Percentiles rank a stretch among this genome's conserved stretches.
Conservation (phyloP, 2,797 vertebrate species). For the Trematomus bernacchii region DNA sequence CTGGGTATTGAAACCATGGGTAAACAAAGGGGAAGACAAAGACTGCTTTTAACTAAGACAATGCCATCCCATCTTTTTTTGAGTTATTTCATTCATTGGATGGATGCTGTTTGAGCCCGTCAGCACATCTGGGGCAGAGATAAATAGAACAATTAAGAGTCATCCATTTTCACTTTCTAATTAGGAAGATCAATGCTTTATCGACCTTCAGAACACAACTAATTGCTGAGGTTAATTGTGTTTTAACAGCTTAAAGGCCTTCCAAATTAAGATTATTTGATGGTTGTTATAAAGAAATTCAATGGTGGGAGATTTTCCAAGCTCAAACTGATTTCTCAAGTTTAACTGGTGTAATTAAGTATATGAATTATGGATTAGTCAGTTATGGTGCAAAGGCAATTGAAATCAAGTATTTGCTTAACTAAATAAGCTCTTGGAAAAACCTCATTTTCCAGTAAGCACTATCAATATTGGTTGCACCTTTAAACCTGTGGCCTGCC, state of each 20-base stretch:
- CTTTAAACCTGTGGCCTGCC: constrained; percentile 36
- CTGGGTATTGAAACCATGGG: constrained; percentile 48
- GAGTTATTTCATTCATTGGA: constrained; percentile 35
- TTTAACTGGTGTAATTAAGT: neutral
- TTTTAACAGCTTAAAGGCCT: constrained; percentile 30
- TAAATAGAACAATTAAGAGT: constrained; percentile 57
- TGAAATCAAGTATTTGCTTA: constrained; percentile 18
- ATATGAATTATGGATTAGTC: constrained; percentile 9
- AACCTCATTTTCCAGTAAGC: constrained; percentile 33
- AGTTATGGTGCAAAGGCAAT: constrained; percentile 1
- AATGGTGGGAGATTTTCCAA: constrained; percentile 1
- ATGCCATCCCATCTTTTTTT: constrained; percentile 17
- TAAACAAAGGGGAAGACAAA: constrained; percentile 63
- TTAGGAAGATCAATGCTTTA: constrained; percentile 55
- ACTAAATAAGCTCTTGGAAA: constrained; percentile 35
- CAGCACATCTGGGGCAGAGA: constrained; percentile 57
- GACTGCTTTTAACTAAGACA: constrained; percentile 47
- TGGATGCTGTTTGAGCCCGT: constrained; percentile 25
- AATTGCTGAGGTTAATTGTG: constrained; percentile 47
- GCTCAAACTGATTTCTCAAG: neutral
- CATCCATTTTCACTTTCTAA: constrained; percentile 61
- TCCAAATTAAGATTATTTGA: constrained; percentile 23
- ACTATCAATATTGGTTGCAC: constrained; percentile 26
- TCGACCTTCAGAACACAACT: constrained; percentile 43
- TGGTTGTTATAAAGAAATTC: constrained; percentile 6